Evolutionary conservation across 1,140 invertebrate genomes (phyloP), one percentile per base, ranked within the genome.

Genomic region (Panulirus ornatus): DNA sequence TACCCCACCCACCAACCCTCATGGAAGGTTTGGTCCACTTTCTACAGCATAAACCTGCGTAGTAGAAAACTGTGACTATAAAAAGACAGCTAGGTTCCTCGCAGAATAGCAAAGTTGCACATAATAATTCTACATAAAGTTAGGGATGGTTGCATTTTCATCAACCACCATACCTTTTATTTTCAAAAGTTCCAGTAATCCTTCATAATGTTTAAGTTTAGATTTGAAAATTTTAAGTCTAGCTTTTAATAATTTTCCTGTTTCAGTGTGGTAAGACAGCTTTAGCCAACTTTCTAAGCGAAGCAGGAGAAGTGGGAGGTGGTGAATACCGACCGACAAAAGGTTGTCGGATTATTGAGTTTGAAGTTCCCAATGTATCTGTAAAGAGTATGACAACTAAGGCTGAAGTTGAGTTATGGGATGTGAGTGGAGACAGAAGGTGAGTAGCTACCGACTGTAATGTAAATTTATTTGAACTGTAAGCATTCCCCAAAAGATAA

Each of bases 381-480:
- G 93, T 95, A 0, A 94, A 94, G 90, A 95, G 95, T 83, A 94
- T 94, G 92, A 92, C 93, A 36, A 93, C 94, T 0, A 95, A 95
- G 92, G 94, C 95, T 58, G 96, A 96, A 92, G 95, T 96, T 2
- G 96, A 96, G 93, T 93, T 97, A 66, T 96, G 96, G 96, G 96
- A 96, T 93, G 96, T 95, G 91, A 96, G 96, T 93, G 96, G 96
- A n/a, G 95, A 96, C 93, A 92, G 93, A 84, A 96, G 95, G 95
- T 96, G 94, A 92, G 93, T 54, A 79, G 9, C 16, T 0, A 19
- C 11, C 19, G 22, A 66, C n/a, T 63, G 27, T 36, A 30, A 42
- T 54, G 16, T 47, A 27, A 36, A 54, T 75, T 0, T 38, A 16
- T 9, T 54, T n/a, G n/a, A n/a, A n/a, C n/a, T n/a, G n/a, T n/a